Conservation (phyloP, 2,113 vertebrate genomes). For the Cyanoderma ruficeps region DNA sequence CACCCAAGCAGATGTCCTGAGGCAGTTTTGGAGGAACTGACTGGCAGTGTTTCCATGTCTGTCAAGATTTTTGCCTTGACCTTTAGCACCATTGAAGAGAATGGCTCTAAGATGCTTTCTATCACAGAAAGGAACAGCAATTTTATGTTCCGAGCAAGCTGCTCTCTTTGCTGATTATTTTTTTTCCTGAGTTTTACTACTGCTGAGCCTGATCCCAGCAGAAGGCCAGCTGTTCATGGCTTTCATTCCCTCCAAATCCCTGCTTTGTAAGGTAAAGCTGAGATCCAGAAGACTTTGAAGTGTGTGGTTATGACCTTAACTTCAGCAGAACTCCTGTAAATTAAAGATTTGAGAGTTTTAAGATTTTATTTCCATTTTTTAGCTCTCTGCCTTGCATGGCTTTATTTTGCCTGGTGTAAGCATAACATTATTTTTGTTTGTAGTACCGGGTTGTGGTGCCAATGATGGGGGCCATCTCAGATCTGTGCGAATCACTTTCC, state of each 20-base stretch:
- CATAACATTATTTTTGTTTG: constrained; percentile 10
- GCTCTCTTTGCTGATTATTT: not conserved
- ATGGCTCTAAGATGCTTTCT: not conserved
- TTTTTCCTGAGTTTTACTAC: not conserved
- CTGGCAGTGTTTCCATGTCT: not conserved
- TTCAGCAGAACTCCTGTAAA: not conserved
- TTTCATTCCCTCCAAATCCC: not conserved
- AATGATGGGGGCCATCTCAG: constrained; percentile 87
- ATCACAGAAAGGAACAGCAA: not conserved
- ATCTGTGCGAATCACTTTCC: constrained; percentile 89
- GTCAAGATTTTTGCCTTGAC: not conserved
- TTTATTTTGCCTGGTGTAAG: not conserved
- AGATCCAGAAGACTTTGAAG: not conserved
- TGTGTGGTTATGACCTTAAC: not conserved
- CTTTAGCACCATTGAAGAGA: not conserved
- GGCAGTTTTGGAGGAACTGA: not conserved
- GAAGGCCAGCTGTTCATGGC: not conserved
- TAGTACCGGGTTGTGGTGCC: constrained; percentile 91
- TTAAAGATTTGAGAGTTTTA: not conserved
- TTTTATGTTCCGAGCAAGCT: not conserved
- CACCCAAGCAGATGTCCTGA: not conserved
- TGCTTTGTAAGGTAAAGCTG: not conserved
- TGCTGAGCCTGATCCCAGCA: not conserved
- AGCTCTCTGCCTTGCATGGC: not conserved
- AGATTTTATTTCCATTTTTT: not conserved